A percentile compares a stretch with the other conserved stretches of the same genome.
Evolutionary conservation across 2,797 vertebrate genomes (phyloP).

Genomic region (Danio jaintianensis): DNA sequence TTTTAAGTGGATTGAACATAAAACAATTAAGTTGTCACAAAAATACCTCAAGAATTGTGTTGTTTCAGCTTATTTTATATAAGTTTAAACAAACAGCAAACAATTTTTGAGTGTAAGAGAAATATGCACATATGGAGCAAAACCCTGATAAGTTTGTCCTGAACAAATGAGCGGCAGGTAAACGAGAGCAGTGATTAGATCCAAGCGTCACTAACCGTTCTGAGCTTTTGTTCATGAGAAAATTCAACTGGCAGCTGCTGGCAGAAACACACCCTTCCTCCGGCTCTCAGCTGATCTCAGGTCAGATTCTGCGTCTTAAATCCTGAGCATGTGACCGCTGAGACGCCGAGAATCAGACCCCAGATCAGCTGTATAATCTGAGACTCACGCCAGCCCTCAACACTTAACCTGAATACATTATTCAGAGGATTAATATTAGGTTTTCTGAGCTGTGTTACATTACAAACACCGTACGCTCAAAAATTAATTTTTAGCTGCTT

Average conservation of each 20-base stretch:
- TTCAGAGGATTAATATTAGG: conserved; percentile 5
- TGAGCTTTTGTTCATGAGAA: not conserved
- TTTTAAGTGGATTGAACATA: too few relatives aligned
- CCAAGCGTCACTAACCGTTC: not conserved
- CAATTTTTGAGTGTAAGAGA: not conserved
- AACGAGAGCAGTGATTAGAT: not conserved
- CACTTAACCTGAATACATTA: conserved; percentile 8
- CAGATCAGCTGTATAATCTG: conserved; percentile 13
- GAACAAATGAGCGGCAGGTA: not conserved
- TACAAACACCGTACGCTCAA: not conserved
- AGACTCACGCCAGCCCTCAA: not conserved
- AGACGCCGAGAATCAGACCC: not conserved
- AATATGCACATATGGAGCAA: not conserved
- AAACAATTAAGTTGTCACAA: too few relatives aligned
- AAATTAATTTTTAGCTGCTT: too few relatives aligned
- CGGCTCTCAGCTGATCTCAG: conserved; percentile 20
- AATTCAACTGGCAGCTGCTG: conserved; percentile 1
- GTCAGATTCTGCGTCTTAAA: conserved; percentile 12
- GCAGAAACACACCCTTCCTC: conserved; percentile 2
- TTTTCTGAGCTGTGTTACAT: not conserved
- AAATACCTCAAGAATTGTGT: too few relatives aligned
- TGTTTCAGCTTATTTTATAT: too few relatives aligned
- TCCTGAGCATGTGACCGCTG: not conserved
- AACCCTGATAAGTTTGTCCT: not conserved
- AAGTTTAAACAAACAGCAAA: too few relatives aligned